Base-by-base conservation (phyloP, 2,888 invertebrate species). In the Choreutis nemorana region DNA sequence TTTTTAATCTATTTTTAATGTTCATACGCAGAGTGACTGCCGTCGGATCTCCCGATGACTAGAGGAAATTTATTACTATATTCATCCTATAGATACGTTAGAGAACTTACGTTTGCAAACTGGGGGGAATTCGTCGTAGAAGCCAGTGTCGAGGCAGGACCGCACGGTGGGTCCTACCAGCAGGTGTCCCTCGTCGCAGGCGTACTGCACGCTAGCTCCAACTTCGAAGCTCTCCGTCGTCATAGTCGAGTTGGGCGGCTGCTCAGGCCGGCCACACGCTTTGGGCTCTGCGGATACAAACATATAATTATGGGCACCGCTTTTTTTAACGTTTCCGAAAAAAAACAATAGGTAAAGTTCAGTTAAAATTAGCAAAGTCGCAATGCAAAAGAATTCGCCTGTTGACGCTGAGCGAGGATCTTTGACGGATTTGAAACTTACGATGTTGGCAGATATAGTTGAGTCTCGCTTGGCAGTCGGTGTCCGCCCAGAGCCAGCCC, bases 401-500 rank as follows among this genome's bases (percentile, higher is more conserved):
- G n/a, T n/a, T n/a, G n/a, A n/a, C n/a, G 23, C 16, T 22, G 9
- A 21, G 5, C 15, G 21, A 15, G n/a, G 33, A 23, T 30, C 30
- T 26, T 39, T 35, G 34, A 33, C 28, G 37, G 40, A 50, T 48
- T 34, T 33, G 10, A 35, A n/a, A 87, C 90, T 88, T 81, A 91
- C 91, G 91, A 71, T 95, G 94, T 68, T 95, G 95, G 60, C 95
- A 95, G 40, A 95, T 94, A 70, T 89, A 95, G 71, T 94, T 94
- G 40, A 94, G 78, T 43, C 86, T 84, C 29, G 89, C 84, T 36
- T 86, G 85, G 64, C 95, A 95, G 55, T 93, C 90, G 12, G 94
- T 94, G 57, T 94, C 94, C 1, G 92, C 91, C 95, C 95, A 95
- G 1, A 95, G 83, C 94, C 95, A 95, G 14, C 94, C 94, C 59